These are phyloP conservation scores for Cephus runcator DNA, from an alignment of 2,888 invertebrate species.

Conservation along the genomic window DNA sequence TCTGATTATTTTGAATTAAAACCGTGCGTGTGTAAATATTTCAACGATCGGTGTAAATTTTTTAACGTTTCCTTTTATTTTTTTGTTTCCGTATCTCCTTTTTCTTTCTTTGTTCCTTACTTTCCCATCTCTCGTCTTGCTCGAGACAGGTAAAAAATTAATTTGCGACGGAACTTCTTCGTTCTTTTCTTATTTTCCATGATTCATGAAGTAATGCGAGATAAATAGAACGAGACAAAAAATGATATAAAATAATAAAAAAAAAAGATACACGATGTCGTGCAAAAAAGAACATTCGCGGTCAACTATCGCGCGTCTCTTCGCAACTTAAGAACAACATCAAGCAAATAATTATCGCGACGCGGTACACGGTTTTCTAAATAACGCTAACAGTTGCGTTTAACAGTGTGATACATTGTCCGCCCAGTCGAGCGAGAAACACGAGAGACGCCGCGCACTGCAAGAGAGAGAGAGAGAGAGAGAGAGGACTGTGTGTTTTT, in stretches of 20 bases:
- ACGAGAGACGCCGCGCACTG: not conserved
- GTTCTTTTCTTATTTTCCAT: not conserved
- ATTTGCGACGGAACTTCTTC: not conserved
- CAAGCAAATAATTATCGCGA: not conserved
- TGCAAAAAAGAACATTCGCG: not conserved
- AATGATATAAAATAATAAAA: not conserved
- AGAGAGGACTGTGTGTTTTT: conserved; percentile 2
- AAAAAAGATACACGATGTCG: not conserved
- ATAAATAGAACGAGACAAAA: not conserved
- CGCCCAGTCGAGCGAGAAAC: not conserved
- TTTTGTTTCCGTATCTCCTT: not conserved
- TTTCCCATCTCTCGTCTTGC: not conserved
- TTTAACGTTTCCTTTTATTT: not conserved
- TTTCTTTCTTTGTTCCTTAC: not conserved
- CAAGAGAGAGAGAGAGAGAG: conserved; percentile 14
- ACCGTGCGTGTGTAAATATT: not conserved
- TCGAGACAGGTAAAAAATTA: not conserved
- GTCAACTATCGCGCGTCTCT: not conserved
- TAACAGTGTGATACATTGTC: conserved; percentile 29
- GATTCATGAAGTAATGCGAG: not conserved
- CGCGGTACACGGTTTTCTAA: not conserved
- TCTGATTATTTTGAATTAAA: not conserved
- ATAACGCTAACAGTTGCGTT: not conserved
- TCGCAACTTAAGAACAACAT: not conserved
- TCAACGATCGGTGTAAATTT: conserved; percentile 6